Evolutionary conservation across 2,888 invertebrate genomes (phyloP).

Genomic region (Aspidiotus rigidus): DNA sequence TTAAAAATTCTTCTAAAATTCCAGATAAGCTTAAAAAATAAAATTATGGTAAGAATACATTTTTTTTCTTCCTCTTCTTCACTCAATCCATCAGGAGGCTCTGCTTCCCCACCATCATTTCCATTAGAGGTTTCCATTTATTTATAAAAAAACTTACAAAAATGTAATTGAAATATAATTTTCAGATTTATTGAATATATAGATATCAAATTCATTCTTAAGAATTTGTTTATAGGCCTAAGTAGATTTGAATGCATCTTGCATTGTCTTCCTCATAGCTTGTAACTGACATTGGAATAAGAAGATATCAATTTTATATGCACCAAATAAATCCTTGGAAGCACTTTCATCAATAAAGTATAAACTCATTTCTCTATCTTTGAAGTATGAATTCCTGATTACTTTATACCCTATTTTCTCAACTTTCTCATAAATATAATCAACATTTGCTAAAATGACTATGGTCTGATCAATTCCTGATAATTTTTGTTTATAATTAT

Average conservation of each 20-base stretch:
- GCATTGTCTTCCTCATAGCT: conserved; percentile 1
- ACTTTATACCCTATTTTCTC: conserved; percentile 19
- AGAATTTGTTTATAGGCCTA: conserved; percentile 4
- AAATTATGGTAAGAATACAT: conserved; percentile 1
- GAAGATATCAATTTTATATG: conserved; percentile 14
- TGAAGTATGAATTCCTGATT: conserved; percentile 8
- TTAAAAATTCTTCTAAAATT: conserved; percentile 14
- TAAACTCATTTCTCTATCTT: conserved; percentile 14
- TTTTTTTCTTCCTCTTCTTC: conserved; percentile 4
- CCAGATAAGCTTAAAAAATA: conserved; percentile 6
- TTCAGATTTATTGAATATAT: conserved; percentile 4
- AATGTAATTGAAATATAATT: background rate
- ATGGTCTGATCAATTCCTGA: conserved; percentile 5
- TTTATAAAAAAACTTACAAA: conserved; percentile 1
- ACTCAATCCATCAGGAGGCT: conserved; percentile 10
- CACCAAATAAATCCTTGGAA: conserved; percentile 13
- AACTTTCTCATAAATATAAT: conserved; percentile 17
- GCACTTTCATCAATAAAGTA: conserved; percentile 12
- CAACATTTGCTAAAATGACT: conserved; percentile 12
- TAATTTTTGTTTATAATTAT: conserved; percentile 9
- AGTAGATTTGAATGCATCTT: conserved; percentile 1
- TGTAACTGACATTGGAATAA: conserved; percentile 10
- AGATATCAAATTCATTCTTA: background rate
- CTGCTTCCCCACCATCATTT: conserved; percentile 5
- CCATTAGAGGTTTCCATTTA: conserved; percentile 4